Conservation (phyloP, 2,888 invertebrate species). For the Bibio marci region DNA sequence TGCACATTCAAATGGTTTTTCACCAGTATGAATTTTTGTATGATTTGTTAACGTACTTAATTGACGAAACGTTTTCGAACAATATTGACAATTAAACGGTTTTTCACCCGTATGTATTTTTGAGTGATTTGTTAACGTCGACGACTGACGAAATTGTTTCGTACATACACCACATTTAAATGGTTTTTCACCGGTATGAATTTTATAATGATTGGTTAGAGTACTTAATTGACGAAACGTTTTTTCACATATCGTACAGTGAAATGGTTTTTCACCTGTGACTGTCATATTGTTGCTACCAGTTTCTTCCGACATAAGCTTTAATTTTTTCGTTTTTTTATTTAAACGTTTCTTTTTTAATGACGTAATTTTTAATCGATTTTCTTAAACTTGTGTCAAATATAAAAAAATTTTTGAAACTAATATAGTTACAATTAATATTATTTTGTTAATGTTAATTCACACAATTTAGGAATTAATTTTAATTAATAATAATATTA, state of each 20-base stretch:
- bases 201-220: constrained; percentile 29
- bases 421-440: no score
- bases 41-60: constrained; percentile 30
- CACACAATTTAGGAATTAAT: no score
- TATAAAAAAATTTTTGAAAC: no score
- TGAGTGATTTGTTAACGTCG: constrained; percentile 29
- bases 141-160: constrained; percentile 28
- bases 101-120: constrained; percentile 31
- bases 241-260: constrained; percentile 28
- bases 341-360: no score
- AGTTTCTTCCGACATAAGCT: no score
- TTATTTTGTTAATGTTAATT: no score
- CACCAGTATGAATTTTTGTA: constrained; percentile 30
- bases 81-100: constrained; percentile 23
- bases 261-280: constrained; percentile 25
- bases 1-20: constrained; percentile 29
- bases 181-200: constrained; percentile 29
- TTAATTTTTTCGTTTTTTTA: no score
- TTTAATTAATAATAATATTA: no score
- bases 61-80: constrained; percentile 30
- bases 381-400: no score
- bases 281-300: constrained; percentile 1
- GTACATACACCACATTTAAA: constrained; percentile 30
- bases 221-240: constrained; percentile 30
- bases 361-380: no score